Evolutionary conservation across 2,888 invertebrate species (phyloP), one percentile per base, ranked within the genome.

Genomic region (Graphium colonna): DNA sequence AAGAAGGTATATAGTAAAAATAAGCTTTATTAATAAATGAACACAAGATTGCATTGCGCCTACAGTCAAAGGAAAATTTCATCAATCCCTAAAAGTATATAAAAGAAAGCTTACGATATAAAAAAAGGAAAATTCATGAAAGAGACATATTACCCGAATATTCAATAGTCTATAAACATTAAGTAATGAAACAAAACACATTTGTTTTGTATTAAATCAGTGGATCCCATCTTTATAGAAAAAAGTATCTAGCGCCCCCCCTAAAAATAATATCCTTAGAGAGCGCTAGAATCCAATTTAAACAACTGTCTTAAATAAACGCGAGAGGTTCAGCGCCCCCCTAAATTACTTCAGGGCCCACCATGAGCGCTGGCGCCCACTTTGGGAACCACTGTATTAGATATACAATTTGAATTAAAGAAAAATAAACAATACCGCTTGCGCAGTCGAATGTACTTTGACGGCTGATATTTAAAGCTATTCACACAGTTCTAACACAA

Each of bases 41-140:
- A 53, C 44, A 49, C 48, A 53, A 48, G 38, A 44, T 53, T 44
- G 53, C 53, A 48, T 53, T 49, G 38, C 38, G 15, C 13, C 48
- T 39, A 45, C 42, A 33, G 21, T 21, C 41, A 1, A 18, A 10
- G 18, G 40, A 17, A 17, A 40, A 9, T 9, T 33, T n/a, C n/a
- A 9, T 33, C 3, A 33, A 33, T 33, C 9, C 9, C 33, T 4
- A 7, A 28, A 28, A 28, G 8, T 7, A 28, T 7, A 28, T 28
- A 28, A 7, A 28, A 28, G 4, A n/a, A 33, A 2, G 1, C 9
- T 33, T 33, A n/a, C n/a, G 9, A 2, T n/a, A 33, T 33, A 10
- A 33, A n/a, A 9, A 33, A 3, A 33, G 3, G 9, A 5, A 10
- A 33, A 9, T 10, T 3, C 10, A 33, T 5, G 9, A 33, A 33